A percentile compares a stretch with the other conserved stretches of the same genome.
phyloP scores from a whole-genome alignment of 2,113 vertebrate species.

The Hystrix cristata region DNA sequence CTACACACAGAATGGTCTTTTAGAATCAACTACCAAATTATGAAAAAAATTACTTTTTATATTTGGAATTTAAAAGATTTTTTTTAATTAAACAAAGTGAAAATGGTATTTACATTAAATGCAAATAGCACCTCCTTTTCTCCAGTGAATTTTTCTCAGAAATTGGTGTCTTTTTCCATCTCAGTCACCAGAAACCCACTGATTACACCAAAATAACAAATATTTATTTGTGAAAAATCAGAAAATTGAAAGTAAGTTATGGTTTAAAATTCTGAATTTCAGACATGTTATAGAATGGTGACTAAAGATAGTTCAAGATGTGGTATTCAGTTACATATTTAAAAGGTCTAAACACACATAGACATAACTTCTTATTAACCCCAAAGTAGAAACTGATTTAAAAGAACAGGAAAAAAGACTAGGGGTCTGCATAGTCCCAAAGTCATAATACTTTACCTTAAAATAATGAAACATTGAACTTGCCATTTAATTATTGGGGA shows the following conservation, averaged over 20 bases:
- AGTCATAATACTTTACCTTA: background rate
- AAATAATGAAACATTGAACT: background rate
- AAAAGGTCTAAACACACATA: background rate
- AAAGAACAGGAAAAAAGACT: constrained; percentile 39
- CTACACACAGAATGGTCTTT: constrained; percentile 74
- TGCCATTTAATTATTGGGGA: background rate
- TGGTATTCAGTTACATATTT: background rate
- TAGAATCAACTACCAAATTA: constrained; percentile 80
- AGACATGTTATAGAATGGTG: background rate
- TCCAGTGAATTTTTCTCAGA: background rate
- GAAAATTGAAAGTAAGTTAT: background rate
- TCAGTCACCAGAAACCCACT: background rate
- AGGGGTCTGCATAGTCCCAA: background rate
- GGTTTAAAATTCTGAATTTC: constrained; percentile 51
- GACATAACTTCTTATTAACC: constrained; percentile 11
- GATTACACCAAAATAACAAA: background rate
- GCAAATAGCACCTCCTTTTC: background rate
- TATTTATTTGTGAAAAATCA: constrained; percentile 35
- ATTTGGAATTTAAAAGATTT: constrained; percentile 61
- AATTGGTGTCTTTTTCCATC: background rate
- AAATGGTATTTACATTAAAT: constrained; percentile 53
- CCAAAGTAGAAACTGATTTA: background rate
- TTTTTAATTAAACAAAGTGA: constrained; percentile 57
- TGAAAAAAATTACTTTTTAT: constrained; percentile 82
- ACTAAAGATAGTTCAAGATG: background rate